Base-by-base conservation (phyloP, 1,140 invertebrate genomes). In the Neodiprion pinetum region DNA sequence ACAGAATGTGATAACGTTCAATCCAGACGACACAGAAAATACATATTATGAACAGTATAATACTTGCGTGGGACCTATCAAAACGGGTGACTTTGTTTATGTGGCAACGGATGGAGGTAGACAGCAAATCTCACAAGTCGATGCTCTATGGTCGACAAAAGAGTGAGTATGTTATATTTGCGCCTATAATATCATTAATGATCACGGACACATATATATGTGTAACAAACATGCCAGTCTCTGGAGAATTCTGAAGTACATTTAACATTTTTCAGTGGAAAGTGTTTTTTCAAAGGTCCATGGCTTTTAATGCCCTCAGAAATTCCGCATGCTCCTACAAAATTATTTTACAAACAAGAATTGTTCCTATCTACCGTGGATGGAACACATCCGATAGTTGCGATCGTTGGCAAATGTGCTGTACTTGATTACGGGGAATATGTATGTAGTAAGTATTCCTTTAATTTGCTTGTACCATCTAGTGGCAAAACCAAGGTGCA, bases 281-380 rank as follows among this genome's bases (percentile, higher is more conserved):
- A 96, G 80, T 94, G 94, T 69, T 98, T 95, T 83, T 97, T 99
- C 86, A 95, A 95, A 79, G 98, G 98, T 1, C 96, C 97, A 0
- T 97, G 96, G 93, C 93, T 99, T 79, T 92, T 99, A 66, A 92
- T 94, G 70, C 96, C 98, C 4, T 90, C 91, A 21, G 97, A 99
- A 89, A 93, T 98, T 71, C 93, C 90, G 85, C 94, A 93, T 87
- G 91, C 92, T 72, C 92, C 90, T 78, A 91, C 90, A 80, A 91
- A 91, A 84, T 90, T 95, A n/a, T 99, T 98, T 88, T 99, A 97
- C 89, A 95, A 96, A 78, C 96, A 98, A 88, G 98, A 99, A 90
- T 91, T 99, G 23, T 94, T 99, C 78, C 89, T 98, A 14, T 97
- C 96, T 69, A 96, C 95, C 1, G 93, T 97, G 73, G 96, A 98